phyloP scores from a whole-genome alignment of 2,113 vertebrate genomes.

The Pangasianodon hypophthalmus region DNA sequence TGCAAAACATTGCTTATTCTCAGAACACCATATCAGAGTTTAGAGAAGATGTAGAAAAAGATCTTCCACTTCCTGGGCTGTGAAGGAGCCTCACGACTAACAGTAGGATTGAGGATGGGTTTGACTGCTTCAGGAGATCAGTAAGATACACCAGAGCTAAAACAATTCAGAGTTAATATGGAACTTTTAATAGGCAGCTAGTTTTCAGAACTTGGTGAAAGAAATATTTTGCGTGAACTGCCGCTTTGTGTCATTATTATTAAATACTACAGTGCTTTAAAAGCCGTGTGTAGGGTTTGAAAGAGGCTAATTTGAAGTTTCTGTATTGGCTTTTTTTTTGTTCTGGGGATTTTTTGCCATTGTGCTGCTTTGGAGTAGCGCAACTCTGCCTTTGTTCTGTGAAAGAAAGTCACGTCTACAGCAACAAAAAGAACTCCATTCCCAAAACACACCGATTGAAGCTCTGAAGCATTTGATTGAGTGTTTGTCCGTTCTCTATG shows the following conservation, averaged over 20 bases:
- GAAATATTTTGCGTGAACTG: not conserved
- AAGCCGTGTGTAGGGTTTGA: not conserved
- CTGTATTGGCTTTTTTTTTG: not conserved
- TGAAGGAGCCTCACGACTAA: not conserved
- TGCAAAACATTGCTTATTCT: not conserved
- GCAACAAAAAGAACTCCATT: not conserved
- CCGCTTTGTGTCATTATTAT: not conserved
- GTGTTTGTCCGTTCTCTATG: conserved; percentile 14
- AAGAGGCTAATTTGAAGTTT: not conserved
- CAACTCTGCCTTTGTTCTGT: not conserved
- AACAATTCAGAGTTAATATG: not conserved
- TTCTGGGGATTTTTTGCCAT: not conserved
- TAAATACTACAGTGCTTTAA: not conserved
- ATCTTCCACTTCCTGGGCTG: not conserved
- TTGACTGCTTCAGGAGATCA: not conserved
- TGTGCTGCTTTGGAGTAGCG: too few relatives aligned
- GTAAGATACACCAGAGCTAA: not conserved
- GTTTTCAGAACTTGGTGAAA: not conserved
- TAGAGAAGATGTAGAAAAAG: not conserved
- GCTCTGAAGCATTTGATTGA: not conserved
- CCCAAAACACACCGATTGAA: not conserved
- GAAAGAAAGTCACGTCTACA: not conserved
- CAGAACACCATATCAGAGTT: not conserved
- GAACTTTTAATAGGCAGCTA: not conserved
- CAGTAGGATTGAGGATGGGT: not conserved